A percentile compares a stretch with the other conserved stretches of the same genome.
Evolutionary conservation across 2,113 vertebrate genomes (phyloP).

Genomic region (Rhinichthys klamathensis): DNA sequence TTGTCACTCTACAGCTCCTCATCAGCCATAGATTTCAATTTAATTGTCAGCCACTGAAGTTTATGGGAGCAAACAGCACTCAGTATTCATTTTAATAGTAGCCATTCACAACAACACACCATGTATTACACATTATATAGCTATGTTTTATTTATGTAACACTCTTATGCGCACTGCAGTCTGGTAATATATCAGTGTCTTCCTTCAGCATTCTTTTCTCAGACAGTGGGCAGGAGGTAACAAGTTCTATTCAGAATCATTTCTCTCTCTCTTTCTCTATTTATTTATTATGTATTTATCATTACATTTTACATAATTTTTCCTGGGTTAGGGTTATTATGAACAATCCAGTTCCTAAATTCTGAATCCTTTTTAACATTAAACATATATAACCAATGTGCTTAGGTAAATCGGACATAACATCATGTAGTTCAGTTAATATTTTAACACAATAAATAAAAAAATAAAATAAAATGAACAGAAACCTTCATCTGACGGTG

Average conservation of each 20-base stretch:
- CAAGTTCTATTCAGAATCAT: constrained; percentile 40
- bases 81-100: constrained; percentile 16
- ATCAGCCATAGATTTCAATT: constrained; percentile 35
- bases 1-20: constrained; percentile 16
- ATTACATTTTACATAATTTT: too few species aligned
- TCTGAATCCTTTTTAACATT: too few species aligned
- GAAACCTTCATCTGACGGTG: too few species aligned
- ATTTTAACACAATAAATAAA: too few species aligned
- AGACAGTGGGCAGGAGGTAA: constrained; percentile 54
- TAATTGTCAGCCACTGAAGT: constrained; percentile 23
- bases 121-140: neutral
- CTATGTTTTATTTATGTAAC: constrained; percentile 31
- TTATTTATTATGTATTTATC: too few species aligned
- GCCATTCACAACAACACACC: neutral
- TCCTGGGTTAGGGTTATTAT: too few species aligned
- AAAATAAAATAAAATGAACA: too few species aligned
- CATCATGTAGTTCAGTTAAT: too few species aligned
- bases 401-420: too few species aligned
- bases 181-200: constrained; percentile 3
- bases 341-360: too few species aligned
- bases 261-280: neutral
- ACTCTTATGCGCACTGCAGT: neutral
- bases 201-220: constrained; percentile 40
- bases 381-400: too few species aligned
- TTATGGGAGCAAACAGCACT: constrained; percentile 41